These are phyloP conservation scores for Oscheius sp. DNA, from an alignment of 2,888 invertebrate genomes.

Conservation along the genomic window DNA sequence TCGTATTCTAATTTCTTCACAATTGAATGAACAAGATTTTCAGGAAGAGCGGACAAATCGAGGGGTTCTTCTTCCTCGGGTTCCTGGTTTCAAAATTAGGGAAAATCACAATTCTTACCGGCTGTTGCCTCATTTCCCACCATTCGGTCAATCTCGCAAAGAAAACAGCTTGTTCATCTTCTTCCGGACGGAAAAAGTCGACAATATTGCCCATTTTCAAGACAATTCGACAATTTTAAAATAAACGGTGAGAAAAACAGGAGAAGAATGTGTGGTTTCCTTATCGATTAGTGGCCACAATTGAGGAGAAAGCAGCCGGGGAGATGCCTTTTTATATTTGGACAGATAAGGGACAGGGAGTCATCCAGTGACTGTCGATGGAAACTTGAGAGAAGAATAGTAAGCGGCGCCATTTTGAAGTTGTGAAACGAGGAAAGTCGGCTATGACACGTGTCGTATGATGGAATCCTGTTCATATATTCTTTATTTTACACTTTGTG, in stretches of 20 bases:
- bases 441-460: too few species aligned
- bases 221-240: background rate
- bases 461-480: too few species aligned
- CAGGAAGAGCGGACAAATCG: background rate
- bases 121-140: background rate
- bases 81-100: background rate
- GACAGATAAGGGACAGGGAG: too few species aligned
- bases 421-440: too few species aligned
- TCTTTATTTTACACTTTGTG: too few species aligned
- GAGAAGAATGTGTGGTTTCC: too few species aligned
- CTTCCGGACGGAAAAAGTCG: background rate
- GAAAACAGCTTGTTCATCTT: background rate
- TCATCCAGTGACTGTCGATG: too few species aligned
- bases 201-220: conserved; percentile 5
- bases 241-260: background rate
- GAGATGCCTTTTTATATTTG: too few species aligned
- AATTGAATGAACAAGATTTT: background rate
- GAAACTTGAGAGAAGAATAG: too few species aligned
- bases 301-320: too few species aligned
- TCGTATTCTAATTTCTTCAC: background rate
- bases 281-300: too few species aligned
- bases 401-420: too few species aligned
- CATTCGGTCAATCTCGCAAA: background rate
- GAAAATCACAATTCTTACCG: background rate
- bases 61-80: conserved; percentile 10